A percentile compares a stretch with the other conserved stretches of the same genome.
These are phyloP conservation scores for Bungarus multicinctus DNA, from an alignment of 2,113 vertebrate genomes.

Conservation along the genomic window DNA sequence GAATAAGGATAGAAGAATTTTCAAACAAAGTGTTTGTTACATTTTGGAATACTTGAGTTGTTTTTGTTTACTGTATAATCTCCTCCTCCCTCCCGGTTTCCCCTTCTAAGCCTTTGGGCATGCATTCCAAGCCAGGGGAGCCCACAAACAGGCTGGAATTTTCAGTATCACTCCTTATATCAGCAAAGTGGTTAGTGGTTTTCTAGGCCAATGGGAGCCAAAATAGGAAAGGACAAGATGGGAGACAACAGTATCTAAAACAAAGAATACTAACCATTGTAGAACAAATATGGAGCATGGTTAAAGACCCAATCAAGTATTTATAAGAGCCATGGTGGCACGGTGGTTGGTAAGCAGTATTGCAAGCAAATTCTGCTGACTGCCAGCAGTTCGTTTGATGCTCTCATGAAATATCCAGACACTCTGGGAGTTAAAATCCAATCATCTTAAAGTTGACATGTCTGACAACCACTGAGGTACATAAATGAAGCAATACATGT, in stretches of 20 bases:
- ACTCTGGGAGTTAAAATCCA: background rate
- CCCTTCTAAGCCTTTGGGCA: conserved; percentile 43
- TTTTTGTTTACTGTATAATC: conserved; percentile 49
- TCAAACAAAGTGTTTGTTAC: conserved; percentile 41
- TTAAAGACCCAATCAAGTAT: background rate
- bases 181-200: background rate
- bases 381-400: background rate
- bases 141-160: conserved; percentile 27
- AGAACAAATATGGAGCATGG: background rate
- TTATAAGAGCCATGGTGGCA: background rate
- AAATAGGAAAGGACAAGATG: background rate
- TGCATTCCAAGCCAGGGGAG: conserved; percentile 31
- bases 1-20: conserved; percentile 29
- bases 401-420: background rate
- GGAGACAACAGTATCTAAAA: background rate
- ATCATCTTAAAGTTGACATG: background rate
- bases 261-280: background rate
- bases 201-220: background rate
- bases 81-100: conserved; percentile 38
- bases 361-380: background rate
- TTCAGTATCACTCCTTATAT: background rate
- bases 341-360: background rate
- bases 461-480: background rate
- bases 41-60: conserved; percentile 37
- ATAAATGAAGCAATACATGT: background rate